These are phyloP conservation scores for Sarcophaga variegata DNA, from an alignment of 2,888 invertebrate genomes.

Conservation along the genomic window DNA sequence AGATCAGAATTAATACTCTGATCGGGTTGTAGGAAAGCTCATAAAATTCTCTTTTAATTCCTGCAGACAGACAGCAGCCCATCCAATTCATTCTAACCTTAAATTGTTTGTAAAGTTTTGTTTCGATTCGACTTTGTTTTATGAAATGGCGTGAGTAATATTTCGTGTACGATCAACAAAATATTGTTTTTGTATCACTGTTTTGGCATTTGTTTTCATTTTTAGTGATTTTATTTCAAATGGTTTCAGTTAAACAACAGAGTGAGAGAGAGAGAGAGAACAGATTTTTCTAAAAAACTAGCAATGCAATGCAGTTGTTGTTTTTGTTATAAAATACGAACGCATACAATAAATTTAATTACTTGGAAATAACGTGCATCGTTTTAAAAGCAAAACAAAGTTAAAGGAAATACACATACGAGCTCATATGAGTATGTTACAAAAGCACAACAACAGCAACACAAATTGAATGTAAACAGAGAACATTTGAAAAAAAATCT, in stretches of 20 bases:
- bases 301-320: neutral
- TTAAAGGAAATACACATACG: neutral
- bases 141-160: slow-evolving; percentile 15
- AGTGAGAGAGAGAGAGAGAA: no score
- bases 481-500: neutral
- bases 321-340: neutral
- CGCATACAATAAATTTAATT: slow-evolving; percentile 32
- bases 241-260: no score
- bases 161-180: slow-evolving; percentile 42
- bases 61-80: no score
- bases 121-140: neutral
- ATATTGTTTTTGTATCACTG: neutral
- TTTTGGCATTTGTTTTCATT: neutral
- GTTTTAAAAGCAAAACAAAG: slow-evolving; percentile 12
- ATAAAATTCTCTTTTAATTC: no score
- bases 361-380: slow-evolving; percentile 39
- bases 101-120: no score
- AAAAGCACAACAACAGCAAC: neutral
- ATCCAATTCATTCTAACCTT: no score
- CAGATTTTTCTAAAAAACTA: no score
- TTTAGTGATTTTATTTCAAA: no score
- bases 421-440: neutral
- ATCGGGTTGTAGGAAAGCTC: no score
- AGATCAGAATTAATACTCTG: no score
- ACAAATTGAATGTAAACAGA: neutral